A percentile compares a stretch with the other conserved stretches of the same genome.
Evolutionary conservation across 1,140 invertebrate species (phyloP).

Genomic region (Nixonia krombeini): DNA sequence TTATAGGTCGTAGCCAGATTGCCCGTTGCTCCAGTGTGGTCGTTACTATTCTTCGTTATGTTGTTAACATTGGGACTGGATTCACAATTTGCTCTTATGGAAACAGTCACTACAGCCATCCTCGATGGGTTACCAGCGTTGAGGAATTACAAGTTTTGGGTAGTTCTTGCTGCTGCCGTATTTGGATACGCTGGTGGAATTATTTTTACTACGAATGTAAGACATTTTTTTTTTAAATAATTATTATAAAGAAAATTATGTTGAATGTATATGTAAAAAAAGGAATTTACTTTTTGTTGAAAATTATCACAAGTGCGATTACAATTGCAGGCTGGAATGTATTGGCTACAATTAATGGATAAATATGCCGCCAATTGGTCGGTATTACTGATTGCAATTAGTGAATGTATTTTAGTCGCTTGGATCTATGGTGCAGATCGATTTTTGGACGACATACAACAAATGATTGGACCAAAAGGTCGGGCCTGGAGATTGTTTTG

Average conservation of each 20-base stretch:
- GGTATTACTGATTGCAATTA: conserved; percentile 85
- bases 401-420: conserved; percentile 83
- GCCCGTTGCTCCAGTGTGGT: conserved; percentile 87
- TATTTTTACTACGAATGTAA: conserved; percentile 83
- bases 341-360: conserved; percentile 88
- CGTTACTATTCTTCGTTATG: conserved; percentile 89
- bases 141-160: conserved; percentile 80
- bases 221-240: conserved; percentile 15
- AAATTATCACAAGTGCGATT: too few relatives aligned
- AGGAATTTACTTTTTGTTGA: conserved; percentile 47
- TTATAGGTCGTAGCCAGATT: conserved; percentile 80
- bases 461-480: conserved; percentile 84
- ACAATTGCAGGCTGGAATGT: conserved; percentile 85
- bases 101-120: conserved; percentile 86
- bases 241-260: too few relatives aligned
- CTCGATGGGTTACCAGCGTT: conserved; percentile 82
- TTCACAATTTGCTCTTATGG: conserved; percentile 86
- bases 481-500: conserved; percentile 83
- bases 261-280: conserved; percentile 15
- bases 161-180: conserved; percentile 79
- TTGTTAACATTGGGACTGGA: conserved; percentile 83
- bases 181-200: conserved; percentile 82
- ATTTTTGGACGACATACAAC: conserved; percentile 83
- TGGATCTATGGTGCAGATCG: conserved; percentile 88
- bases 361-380: conserved; percentile 91